phyloP scores from a whole-genome alignment of 2,113 vertebrate genomes.

The Nycticebus coucang region DNA sequence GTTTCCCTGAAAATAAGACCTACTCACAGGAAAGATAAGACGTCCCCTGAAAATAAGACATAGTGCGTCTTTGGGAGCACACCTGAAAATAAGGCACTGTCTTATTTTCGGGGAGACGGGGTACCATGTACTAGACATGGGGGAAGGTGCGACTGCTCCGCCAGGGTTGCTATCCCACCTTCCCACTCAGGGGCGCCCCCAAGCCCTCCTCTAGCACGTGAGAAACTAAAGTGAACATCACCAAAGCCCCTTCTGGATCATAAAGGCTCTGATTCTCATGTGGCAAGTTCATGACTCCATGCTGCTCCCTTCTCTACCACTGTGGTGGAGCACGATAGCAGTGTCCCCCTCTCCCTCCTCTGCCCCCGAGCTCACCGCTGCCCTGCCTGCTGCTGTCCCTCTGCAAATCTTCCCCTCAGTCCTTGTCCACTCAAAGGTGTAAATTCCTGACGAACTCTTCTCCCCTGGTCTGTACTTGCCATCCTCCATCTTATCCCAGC shows the following conservation, averaged over 20 bases:
- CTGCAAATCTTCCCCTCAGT: not conserved
- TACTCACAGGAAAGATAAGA: no score
- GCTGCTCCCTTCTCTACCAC: not conserved
- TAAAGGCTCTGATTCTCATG: not conserved
- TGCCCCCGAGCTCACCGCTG: not conserved
- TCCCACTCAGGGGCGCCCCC: not conserved
- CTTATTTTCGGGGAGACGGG: no score
- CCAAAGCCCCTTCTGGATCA: not conserved
- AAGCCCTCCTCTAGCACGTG: not conserved
- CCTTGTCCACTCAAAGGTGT: not conserved
- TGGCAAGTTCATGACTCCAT: not conserved
- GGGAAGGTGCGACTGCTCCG: not conserved
- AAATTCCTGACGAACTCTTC: not conserved
- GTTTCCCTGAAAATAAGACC: no score
- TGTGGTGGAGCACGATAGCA: no score
- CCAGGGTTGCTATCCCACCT: rapidly evolving
- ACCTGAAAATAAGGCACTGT: no score
- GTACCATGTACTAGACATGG: not conserved
- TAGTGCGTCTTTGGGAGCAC: no score
- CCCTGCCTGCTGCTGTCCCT: not conserved
- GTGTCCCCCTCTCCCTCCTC: not conserved
- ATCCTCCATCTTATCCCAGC: not conserved
- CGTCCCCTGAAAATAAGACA: no score
- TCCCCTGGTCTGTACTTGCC: not conserved
- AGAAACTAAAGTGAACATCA: no score